Base-by-base conservation (phyloP, 2,113 vertebrate species). In the Acanthochromis polyacanthus region DNA sequence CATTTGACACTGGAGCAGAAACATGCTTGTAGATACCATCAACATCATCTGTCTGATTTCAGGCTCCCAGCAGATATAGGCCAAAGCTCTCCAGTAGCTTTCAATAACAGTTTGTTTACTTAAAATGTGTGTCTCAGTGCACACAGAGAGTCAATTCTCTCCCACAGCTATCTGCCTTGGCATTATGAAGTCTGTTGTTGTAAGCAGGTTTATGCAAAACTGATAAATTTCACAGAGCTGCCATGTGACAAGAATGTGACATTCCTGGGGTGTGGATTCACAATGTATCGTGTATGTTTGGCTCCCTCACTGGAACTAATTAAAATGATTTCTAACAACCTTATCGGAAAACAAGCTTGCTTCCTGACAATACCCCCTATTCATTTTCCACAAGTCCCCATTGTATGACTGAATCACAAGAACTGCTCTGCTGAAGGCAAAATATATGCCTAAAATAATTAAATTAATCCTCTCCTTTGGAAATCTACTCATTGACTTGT, bases 201-300 rank as follows among this genome's bases (percentile, higher is more conserved):
- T 95, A 95, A 95, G 95, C 82, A 91, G 91, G 92, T 93, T 95
- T 94, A 92, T 94, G 89, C 88, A 96, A 95, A 96, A 92, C 95
- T 95, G 95, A 97, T 97, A 95, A 88, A 98, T 97, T 97, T 97
- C 95, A 98, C 93, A 92, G 85, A 93, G 91, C 92, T 87, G 84
- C 92, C 97, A 98, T 98, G 97, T 99, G 97, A 99, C 94, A 90
- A 94, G 89, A 96, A 96, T 95, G 96, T 98, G 97, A 99, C 96
- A 95, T 96, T 97, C 95, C 93, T 71, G 86, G 84, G 88, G 93
- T 80, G 85, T 83, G 87, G 87, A 92, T 91, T 91, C 93, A 95
- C 73, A 93, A 91, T 90, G 96, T 92, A 80, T 91, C 93, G 92
- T 92, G 93, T 93, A 95, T 93, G 92, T 94, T 93, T 94, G 70